Evolutionary conservation across 2,797 vertebrate species (phyloP), one percentile per base, ranked within the genome.

Genomic region (Sebastolobus altivelis): DNA sequence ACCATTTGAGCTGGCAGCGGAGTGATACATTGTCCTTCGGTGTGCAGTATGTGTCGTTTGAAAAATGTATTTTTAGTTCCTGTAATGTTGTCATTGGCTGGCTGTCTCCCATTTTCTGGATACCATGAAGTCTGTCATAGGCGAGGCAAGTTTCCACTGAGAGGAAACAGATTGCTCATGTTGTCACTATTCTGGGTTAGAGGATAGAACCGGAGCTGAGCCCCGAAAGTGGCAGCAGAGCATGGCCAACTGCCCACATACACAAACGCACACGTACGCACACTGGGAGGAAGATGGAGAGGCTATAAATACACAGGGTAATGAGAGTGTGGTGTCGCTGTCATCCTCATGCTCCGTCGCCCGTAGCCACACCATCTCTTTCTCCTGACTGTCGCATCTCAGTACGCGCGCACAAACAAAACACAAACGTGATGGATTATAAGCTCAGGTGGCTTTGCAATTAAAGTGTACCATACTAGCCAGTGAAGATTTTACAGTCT

Each of bases 291-390:
- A 87, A 88, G 87, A 92, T 90, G 81, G 93, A 88, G 83, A 82
- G 65, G 81, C 93, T 95, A 95, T 90, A 95, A 94, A 95, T 95
- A 95, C 81, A 85, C 83, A 65, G 81, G 74, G 79, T 93, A 94
- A 93, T 93, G 82, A 90, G 89, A 91, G 92, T 87, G 85, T 80
- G 81, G 89, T 90, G 86, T 92, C 61, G 33, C 82, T 92, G 89
- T 91, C 88, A 90, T 77, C 86, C 85, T 84, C 70, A 38, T 88
- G 76, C 82, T 81, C 86, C 83, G 84, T 89, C 72, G 75, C 89
- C 88, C 65, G 62, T 56, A 85, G 88, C 78, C 79, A 80, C 75
- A 66, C 77, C 66, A 67, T 83, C 81, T 73, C 79, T 83, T 81
- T 88, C 73, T 81, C 55, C 69, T 87, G 73, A 70, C 66, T 91